Evolutionary conservation across 2,797 vertebrate genomes (phyloP).

Genomic region (Sternarchorhynchus goeldii): DNA sequence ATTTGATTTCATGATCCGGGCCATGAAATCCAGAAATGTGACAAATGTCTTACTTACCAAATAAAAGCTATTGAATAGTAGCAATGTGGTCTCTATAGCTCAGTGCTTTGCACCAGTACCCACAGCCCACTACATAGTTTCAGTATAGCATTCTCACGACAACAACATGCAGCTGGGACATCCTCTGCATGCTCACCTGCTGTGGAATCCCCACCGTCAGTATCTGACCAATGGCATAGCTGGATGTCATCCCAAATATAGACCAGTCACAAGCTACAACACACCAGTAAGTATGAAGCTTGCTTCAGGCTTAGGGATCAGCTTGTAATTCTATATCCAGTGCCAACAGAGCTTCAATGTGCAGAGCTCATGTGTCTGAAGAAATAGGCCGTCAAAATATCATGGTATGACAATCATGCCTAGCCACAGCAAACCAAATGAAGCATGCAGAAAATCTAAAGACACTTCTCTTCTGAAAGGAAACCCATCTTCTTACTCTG

Average conservation of each 20-base stretch:
- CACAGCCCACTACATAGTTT: too few species aligned
- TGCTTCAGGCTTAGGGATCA: not conserved
- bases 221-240: slow-evolving; percentile 7
- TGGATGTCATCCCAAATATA: slow-evolving; percentile 11
- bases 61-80: too few species aligned
- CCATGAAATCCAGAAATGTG: too few species aligned
- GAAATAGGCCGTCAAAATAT: not conserved
- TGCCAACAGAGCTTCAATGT: not conserved
- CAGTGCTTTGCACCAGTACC: not conserved
- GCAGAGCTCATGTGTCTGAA: not conserved
- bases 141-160: not conserved
- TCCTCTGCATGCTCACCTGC: not conserved
- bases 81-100: too few species aligned
- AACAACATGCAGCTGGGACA: not conserved
- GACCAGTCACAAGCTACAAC: slow-evolving; percentile 18
- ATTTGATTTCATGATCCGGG: too few species aligned
- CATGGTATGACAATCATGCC: not conserved
- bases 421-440: not conserved
- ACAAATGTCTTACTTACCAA: too few species aligned
- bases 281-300: not conserved
- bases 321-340: not conserved
- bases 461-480: not conserved
- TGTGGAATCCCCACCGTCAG: slow-evolving; percentile 9
- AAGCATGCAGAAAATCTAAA: slow-evolving; percentile 4
- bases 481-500: not conserved